phyloP scores from a whole-genome alignment of 2,797 vertebrate genomes.

The Arnoldichthys spilopterus region DNA sequence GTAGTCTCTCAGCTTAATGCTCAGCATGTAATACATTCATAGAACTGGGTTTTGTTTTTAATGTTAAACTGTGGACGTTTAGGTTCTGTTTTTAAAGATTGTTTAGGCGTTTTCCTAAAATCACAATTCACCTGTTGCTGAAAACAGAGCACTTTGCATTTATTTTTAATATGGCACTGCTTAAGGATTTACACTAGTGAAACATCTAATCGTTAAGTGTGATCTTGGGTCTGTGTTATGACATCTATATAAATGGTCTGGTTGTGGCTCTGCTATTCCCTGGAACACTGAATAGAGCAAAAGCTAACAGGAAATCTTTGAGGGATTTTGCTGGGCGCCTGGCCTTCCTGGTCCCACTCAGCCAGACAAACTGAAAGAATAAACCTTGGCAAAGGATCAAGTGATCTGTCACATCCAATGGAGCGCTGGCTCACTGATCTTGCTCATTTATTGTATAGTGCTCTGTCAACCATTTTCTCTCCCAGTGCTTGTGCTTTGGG shows the following conservation, averaged over 20 bases:
- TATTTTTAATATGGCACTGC: neutral
- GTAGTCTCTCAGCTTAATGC: neutral
- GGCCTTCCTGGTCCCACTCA: constrained; percentile 40
- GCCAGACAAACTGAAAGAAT: constrained; percentile 38
- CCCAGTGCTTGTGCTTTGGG: neutral
- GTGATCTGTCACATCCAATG: constrained; percentile 40
- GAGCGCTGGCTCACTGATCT: constrained; percentile 31
- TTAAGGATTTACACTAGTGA: neutral
- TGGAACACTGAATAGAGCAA: constrained; percentile 50
- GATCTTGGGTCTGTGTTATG: neutral
- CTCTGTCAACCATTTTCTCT: neutral
- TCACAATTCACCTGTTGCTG: no score
- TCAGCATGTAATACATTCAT: neutral
- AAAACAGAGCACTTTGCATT: neutral
- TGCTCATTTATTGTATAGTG: constrained; percentile 24
- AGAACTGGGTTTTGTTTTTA: neutral
- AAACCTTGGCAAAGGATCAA: constrained; percentile 26
- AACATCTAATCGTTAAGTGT: neutral
- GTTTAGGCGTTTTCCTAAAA: no score
- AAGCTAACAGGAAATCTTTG: constrained; percentile 72
- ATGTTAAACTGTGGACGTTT: neutral
- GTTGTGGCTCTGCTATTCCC: constrained; percentile 12
- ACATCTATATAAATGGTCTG: constrained; percentile 4
- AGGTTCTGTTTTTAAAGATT: neutral
- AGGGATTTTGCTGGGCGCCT: constrained; percentile 60